Evolutionary conservation across 1,140 invertebrate species (phyloP).

Genomic region (Penaeus indicus): DNA sequence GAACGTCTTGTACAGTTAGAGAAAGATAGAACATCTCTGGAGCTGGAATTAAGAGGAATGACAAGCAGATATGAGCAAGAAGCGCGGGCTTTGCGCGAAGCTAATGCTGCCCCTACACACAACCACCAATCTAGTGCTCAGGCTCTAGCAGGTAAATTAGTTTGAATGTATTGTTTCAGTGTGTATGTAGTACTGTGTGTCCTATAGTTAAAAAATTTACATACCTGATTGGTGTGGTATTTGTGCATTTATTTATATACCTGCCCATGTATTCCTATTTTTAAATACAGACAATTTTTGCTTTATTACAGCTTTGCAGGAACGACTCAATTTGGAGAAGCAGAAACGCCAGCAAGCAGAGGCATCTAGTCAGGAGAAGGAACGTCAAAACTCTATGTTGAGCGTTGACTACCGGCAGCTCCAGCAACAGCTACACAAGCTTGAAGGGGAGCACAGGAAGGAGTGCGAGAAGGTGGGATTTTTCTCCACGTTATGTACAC

Average conservation of each 20-base stretch:
- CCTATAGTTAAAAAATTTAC: background rate
- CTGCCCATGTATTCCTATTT: background rate
- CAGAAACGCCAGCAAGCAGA: constrained; percentile 70
- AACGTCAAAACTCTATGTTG: constrained; percentile 93
- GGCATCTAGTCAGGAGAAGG: constrained; percentile 81
- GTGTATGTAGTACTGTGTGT: too few species aligned
- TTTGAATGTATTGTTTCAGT: background rate
- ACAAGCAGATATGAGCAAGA: constrained; percentile 87
- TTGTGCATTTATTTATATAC: background rate
- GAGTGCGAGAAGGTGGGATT: constrained; percentile 84
- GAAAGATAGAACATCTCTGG: constrained; percentile 88
- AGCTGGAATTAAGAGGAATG: constrained; percentile 88
- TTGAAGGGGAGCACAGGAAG: constrained; percentile 89
- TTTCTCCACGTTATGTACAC: too few species aligned
- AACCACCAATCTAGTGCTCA: constrained; percentile 59
- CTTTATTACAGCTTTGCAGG: constrained; percentile 70
- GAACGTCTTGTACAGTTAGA: constrained; percentile 87
- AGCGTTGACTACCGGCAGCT: constrained; percentile 93
- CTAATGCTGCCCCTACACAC: constrained; percentile 53
- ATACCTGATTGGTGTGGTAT: background rate
- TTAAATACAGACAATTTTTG: background rate
- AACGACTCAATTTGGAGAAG: constrained; percentile 72
- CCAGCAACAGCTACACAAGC: constrained; percentile 88
- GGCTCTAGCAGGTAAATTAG: constrained; percentile 55
- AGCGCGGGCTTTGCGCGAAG: constrained; percentile 61